phyloP scores from a whole-genome alignment of 1,140 invertebrate species.

The Sipha flava region DNA sequence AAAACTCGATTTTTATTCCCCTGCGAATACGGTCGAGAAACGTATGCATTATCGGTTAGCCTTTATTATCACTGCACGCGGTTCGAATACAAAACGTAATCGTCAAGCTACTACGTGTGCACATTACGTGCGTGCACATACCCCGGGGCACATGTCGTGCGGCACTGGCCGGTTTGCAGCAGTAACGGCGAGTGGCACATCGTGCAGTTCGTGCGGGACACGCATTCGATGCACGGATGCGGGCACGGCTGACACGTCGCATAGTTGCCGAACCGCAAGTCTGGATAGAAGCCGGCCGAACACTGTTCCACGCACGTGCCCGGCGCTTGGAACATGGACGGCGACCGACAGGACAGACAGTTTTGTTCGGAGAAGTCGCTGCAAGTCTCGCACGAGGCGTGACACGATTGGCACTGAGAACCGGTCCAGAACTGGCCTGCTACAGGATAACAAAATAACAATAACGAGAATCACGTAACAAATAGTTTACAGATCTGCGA shows the following conservation, averaged over 20 bases:
- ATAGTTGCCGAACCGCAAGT: constrained; percentile 39
- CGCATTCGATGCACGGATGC: constrained; percentile 67
- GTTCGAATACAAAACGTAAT: too few species aligned
- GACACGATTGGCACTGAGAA: constrained; percentile 61
- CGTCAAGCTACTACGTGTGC: too few species aligned
- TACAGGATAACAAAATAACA: background rate
- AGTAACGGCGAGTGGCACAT: constrained; percentile 59
- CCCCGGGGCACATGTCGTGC: constrained; percentile 54
- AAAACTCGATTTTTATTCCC: too few species aligned
- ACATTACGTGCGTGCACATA: constrained; percentile 34
- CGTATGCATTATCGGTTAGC: too few species aligned
- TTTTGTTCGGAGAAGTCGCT: constrained; percentile 41
- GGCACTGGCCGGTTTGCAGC: constrained; percentile 68
- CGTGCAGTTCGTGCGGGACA: constrained; percentile 66
- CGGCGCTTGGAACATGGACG: constrained; percentile 55
- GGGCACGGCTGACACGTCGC: constrained; percentile 62
- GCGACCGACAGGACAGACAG: constrained; percentile 59
- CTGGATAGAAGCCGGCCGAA: constrained; percentile 57
- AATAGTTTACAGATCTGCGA: too few species aligned
- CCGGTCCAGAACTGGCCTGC: constrained; percentile 63
- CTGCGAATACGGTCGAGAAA: too few species aligned
- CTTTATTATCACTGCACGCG: too few species aligned
- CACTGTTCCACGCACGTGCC: constrained; percentile 61
- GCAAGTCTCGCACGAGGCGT: constrained; percentile 51
- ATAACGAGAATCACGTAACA: too few species aligned